Evolutionary conservation across 1,140 invertebrate genomes (phyloP).

Genomic region (Platorchestia sp.): DNA sequence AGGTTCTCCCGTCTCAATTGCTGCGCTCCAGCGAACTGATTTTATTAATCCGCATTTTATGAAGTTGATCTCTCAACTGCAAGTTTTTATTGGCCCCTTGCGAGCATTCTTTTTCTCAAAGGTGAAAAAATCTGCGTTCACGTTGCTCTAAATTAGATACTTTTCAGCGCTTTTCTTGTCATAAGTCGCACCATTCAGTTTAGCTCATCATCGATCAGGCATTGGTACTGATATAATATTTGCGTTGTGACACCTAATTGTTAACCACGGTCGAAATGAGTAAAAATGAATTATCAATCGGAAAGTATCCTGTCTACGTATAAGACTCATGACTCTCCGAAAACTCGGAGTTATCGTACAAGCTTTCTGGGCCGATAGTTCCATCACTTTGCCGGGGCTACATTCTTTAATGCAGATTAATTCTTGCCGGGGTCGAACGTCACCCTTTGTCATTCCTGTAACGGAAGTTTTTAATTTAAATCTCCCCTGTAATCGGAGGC

Average conservation of each 20-base stretch:
- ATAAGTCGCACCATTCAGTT: neutral
- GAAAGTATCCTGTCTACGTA: neutral
- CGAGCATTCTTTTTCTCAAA: constrained; percentile 4
- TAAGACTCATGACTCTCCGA: neutral
- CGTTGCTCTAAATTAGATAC: neutral
- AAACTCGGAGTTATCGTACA: constrained; percentile 22
- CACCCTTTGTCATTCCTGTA: constrained; percentile 49
- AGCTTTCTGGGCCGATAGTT: constrained; percentile 37
- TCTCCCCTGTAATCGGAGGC: constrained; percentile 34
- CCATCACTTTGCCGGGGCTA: neutral
- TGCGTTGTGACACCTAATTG: too few relatives aligned
- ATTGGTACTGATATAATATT: too few relatives aligned
- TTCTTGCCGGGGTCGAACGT: constrained; percentile 43
- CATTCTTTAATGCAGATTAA: constrained; percentile 48
- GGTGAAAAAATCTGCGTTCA: constrained; percentile 24
- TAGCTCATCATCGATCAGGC: neutral
- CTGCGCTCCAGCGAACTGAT: constrained; percentile 52
- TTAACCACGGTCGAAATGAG: too few relatives aligned
- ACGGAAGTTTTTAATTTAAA: constrained; percentile 50
- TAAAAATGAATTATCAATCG: too few relatives aligned
- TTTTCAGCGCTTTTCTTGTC: neutral
- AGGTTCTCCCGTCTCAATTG: constrained; percentile 49
- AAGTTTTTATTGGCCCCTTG: constrained; percentile 36
- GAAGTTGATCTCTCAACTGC: constrained; percentile 50
- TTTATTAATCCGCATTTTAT: constrained; percentile 53